Evolutionary conservation across 2,113 vertebrate species (phyloP).

Genomic region (Passer montanus): DNA sequence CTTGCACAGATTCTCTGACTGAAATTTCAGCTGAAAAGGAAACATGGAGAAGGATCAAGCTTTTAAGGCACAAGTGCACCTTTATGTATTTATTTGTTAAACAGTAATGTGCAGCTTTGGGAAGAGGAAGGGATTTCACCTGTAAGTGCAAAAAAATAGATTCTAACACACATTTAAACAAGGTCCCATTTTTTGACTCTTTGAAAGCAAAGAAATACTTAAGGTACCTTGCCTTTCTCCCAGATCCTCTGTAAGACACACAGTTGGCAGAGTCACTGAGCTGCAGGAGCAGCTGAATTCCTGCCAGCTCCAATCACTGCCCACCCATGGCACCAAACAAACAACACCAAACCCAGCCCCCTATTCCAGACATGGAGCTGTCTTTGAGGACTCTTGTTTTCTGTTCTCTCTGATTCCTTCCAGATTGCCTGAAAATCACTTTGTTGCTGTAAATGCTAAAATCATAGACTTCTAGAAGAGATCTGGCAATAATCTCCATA

Average conservation of each 20-base stretch:
- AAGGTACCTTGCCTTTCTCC: background rate
- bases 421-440: background rate
- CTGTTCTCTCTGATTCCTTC: background rate
- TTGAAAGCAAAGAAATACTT: background rate
- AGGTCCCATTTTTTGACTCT: accelerated
- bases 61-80: background rate
- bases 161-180: background rate
- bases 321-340: background rate
- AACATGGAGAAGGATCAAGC: background rate
- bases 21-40: background rate
- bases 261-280: background rate
- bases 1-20: background rate
- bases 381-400: background rate
- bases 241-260: background rate
- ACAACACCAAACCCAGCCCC: background rate
- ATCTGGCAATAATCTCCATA: background rate
- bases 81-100: background rate
- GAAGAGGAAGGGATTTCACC: background rate
- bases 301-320: background rate
- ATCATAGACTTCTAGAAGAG: background rate
- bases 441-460: background rate
- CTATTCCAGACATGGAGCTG: background rate
- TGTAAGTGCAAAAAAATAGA: background rate
- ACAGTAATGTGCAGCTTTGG: background rate
- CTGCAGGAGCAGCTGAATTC: background rate